Evolutionary conservation across 2,888 invertebrate genomes (phyloP), one percentile per base, ranked within the genome.

Genomic region (Pachycephus smyrnensis): DNA sequence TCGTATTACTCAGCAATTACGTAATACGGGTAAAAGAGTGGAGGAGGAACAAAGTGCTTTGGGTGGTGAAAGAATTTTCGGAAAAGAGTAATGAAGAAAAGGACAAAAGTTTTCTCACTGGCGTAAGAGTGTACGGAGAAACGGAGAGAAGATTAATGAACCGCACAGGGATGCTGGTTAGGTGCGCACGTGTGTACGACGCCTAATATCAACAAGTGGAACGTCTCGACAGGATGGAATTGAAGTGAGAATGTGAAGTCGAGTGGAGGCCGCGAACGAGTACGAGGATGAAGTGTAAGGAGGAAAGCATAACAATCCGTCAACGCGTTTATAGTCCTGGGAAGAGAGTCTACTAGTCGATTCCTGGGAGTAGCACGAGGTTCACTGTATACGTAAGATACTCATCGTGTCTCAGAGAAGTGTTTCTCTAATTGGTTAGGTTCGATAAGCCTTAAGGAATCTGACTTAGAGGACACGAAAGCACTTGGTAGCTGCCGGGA

Each of bases 131-230:
- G 23, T 15, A 23, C 23, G 9, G 55, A 23, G 55, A 9, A 23
- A 55, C 23, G 23, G 55, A 4, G 40, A 55, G 55, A 55, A 55
- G 55, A 55, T 55, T 55, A 55, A 33, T 31, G 71, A 32, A 71
- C 31, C 32, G 71, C 15, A 33, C 12, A 71, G 71, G 32, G 71
- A 31, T 71, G 32, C 71, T 69, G 40, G 37, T 32, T 33, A 75
- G 75, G 73, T 73, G 78, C 80, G 77, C 77, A 74, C 75, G 75
- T 81, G 79, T 80, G 82, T 73, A 77, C 77, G 76, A 12, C 32
- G 35, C 69, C 73, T 79, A 83, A 83, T 84, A 87, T 87, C 87
- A 87, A 86, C 86, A 87, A 87, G 86, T 87, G 85, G 85, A 82
- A 81, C 80, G 80, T 81, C 80, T 77, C 31, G 31, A n/a, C 3